Percentiles rank a stretch among this genome's conserved stretches.
These are phyloP conservation scores for Myanophis thanlyinensis DNA, from an alignment of 2,113 vertebrate genomes.

Conservation along the genomic window DNA sequence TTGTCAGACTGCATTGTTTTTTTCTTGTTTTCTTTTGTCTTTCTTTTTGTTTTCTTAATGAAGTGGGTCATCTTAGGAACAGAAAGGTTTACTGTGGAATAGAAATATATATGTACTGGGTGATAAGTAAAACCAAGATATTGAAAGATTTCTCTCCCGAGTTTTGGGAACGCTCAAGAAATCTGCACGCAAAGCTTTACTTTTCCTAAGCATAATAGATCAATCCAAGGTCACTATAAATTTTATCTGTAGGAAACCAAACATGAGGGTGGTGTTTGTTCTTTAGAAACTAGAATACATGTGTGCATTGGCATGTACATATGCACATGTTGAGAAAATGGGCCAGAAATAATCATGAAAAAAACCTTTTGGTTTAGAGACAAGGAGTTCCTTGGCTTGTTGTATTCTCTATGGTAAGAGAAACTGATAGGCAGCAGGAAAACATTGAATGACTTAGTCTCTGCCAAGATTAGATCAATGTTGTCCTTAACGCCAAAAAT, in stretches of 20 bases:
- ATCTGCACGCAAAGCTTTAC: background rate
- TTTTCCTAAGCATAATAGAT: slow-evolving; percentile 21
- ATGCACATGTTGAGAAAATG: slow-evolving; percentile 19
- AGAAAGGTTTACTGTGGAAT: slow-evolving; percentile 11
- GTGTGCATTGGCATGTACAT: background rate
- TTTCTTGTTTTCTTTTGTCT: background rate
- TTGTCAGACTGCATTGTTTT: background rate
- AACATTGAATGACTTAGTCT: slow-evolving; percentile 24
- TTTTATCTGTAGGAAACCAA: slow-evolving; percentile 18
- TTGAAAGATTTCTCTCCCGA: slow-evolving; percentile 15
- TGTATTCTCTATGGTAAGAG: slow-evolving; percentile 30
- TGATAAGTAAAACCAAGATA: slow-evolving; percentile 51
- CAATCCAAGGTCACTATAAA: slow-evolving; percentile 1
- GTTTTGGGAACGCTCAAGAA: slow-evolving; percentile 15
- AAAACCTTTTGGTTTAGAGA: slow-evolving; percentile 23
- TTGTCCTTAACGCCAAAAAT: slow-evolving; percentile 13
- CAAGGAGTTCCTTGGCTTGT: slow-evolving; percentile 34
- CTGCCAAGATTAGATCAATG: slow-evolving; percentile 38
- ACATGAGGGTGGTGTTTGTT: background rate
- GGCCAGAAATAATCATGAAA: slow-evolving; percentile 12
- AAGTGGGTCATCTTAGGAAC: background rate
- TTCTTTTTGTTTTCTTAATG: background rate
- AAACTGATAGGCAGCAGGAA: slow-evolving; percentile 45
- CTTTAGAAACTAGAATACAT: slow-evolving; percentile 8
- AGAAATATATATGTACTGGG: slow-evolving; percentile 44